Conservation (phyloP, 2,888 invertebrate genomes). For the Mellilla xanthometata region DNA sequence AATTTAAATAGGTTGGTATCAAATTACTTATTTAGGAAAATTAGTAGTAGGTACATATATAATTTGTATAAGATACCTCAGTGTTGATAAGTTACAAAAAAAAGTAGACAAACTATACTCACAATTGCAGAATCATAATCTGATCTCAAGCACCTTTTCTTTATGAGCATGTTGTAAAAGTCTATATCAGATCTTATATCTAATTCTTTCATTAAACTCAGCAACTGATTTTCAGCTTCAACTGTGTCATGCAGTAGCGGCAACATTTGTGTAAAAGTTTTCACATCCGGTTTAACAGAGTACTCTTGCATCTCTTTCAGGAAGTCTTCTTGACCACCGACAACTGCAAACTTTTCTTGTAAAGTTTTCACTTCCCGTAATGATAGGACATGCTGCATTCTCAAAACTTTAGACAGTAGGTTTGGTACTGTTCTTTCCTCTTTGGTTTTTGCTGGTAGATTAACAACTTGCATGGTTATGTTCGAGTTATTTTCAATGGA, state of each 20-base stretch:
- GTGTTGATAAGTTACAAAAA: no score
- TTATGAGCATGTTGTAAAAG: constrained; percentile 94
- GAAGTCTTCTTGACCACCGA: constrained; percentile 91
- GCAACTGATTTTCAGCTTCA: constrained; percentile 86
- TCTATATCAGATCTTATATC: constrained; percentile 88
- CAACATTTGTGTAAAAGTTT: constrained; percentile 90
- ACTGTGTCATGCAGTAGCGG: constrained; percentile 86
- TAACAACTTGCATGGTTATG: constrained; percentile 39
- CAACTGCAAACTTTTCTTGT: constrained; percentile 87
- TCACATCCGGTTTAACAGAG: constrained; percentile 87
- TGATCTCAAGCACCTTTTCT: constrained; percentile 87
- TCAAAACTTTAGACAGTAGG: constrained; percentile 83
- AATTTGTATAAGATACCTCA: no score
- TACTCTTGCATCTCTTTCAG: constrained; percentile 87
- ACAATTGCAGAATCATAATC: constrained; percentile 88
- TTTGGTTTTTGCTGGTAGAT: constrained; percentile 24
- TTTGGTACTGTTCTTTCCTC: constrained; percentile 80
- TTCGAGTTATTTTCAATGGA: constrained; percentile 25
- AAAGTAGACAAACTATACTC: no score
- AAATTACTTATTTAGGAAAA: no score
- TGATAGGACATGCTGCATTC: constrained; percentile 83
- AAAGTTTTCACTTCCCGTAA: constrained; percentile 82
- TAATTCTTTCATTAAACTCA: constrained; percentile 83
- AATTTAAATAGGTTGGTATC: no score
- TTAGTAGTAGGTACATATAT: no score